These are phyloP conservation scores for Tuta absoluta DNA, from an alignment of 2,888 invertebrate species.

Conservation along the genomic window DNA sequence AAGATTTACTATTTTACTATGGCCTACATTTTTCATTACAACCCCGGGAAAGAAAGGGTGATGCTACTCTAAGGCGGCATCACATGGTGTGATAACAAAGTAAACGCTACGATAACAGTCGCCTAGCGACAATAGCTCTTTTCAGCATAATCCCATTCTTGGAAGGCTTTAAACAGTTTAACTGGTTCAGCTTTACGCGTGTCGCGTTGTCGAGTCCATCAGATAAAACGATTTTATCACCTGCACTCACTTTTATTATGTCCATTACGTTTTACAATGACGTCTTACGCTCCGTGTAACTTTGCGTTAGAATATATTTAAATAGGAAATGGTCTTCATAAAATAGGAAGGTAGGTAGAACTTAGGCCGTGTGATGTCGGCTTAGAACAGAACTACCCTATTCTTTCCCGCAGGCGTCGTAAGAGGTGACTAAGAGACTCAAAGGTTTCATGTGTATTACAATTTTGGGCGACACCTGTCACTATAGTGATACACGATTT, in stretches of 20 bases:
- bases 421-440: too few relatives aligned
- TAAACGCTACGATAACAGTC: background rate
- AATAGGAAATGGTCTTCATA: background rate
- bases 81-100: too few relatives aligned
- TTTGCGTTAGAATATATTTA: conserved; percentile 1
- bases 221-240: conserved; percentile 31
- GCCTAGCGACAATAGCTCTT: background rate
- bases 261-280: conserved; percentile 20
- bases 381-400: too few relatives aligned
- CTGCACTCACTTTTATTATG: conserved; percentile 26
- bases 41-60: too few relatives aligned
- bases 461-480: too few relatives aligned
- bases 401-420: too few relatives aligned
- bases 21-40: too few relatives aligned
- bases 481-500: too few relatives aligned
- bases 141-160: conserved; percentile 13
- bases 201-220: conserved; percentile 25
- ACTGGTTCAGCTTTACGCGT: conserved; percentile 15
- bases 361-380: too few relatives aligned
- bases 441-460: too few relatives aligned
- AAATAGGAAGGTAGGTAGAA: background rate
- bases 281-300: conserved; percentile 5
- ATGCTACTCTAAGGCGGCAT: too few relatives aligned
- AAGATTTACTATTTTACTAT: too few relatives aligned
- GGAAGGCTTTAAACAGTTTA: conserved; percentile 19